Conservation (phyloP, 2,113 vertebrate species). For the Bos javanicus region DNA sequence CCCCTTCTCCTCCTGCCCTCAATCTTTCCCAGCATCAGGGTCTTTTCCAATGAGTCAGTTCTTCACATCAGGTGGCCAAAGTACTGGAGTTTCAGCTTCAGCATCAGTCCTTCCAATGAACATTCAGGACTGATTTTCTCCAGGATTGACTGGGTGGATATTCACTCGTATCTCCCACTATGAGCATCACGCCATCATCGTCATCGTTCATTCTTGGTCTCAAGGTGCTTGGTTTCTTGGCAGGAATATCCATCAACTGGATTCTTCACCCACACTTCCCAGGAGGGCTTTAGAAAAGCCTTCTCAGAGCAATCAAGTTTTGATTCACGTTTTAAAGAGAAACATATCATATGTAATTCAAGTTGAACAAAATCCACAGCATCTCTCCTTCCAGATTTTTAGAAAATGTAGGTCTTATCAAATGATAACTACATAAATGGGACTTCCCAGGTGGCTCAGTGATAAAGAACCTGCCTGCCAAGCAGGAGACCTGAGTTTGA, state of each 20-base stretch:
- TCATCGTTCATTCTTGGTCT: not conserved
- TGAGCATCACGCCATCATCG: not conserved
- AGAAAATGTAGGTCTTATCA: not conserved
- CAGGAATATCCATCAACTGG: not conserved
- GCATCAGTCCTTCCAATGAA: not conserved
- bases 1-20: not conserved
- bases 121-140: not conserved
- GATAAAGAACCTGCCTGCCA: not conserved
- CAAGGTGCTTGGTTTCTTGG: not conserved
- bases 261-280: not conserved
- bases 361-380: not conserved
- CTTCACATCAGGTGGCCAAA: not conserved
- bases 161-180: not conserved
- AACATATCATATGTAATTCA: not conserved
- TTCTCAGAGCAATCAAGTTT: not conserved
- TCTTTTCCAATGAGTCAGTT: not conserved
- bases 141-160: not conserved
- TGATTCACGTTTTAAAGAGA: not conserved
- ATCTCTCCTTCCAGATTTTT: slow-evolving; percentile 18
- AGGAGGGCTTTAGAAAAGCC: not conserved
- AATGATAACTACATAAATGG: not conserved
- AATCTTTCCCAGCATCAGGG: not conserved
- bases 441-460: not conserved
- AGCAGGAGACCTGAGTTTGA: not conserved
- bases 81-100: not conserved